Conservation (phyloP, 2,888 invertebrate genomes). For the Xanthia icteritia region DNA sequence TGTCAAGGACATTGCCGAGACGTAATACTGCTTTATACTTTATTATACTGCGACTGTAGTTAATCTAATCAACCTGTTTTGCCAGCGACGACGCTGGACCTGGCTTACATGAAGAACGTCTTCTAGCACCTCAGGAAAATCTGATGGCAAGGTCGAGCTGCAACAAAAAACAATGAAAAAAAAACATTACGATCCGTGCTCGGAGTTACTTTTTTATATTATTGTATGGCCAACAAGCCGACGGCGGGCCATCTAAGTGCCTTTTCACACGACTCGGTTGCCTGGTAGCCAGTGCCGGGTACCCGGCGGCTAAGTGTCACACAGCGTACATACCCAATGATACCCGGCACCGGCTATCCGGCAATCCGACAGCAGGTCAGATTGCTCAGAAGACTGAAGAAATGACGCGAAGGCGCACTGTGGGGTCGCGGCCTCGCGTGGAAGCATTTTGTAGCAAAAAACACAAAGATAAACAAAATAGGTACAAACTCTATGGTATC, state of each 20-base stretch:
- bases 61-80: slow-evolving; percentile 75
- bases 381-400: neutral
- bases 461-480: neutral
- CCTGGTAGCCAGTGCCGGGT: too few relatives aligned
- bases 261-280: too few relatives aligned
- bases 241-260: neutral
- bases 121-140: slow-evolving; percentile 78
- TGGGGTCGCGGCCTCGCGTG: neutral
- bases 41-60: slow-evolving; percentile 62
- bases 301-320: too few relatives aligned
- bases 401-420: too few relatives aligned
- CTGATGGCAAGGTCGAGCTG: slow-evolving; percentile 73
- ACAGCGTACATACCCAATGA: too few relatives aligned
- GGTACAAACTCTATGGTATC: slow-evolving; percentile 74
- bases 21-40: neutral
- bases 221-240: neutral
- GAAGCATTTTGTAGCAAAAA: neutral
- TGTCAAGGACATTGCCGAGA: too few relatives aligned
- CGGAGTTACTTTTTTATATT: neutral
- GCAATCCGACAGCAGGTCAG: too few relatives aligned
- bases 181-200: neutral
- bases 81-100: slow-evolving; percentile 80
- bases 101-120: slow-evolving; percentile 74
- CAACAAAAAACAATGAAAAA: neutral
- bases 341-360: too few relatives aligned